Base-by-base conservation (phyloP, 2,888 invertebrate species). In the Digitonthophagus gazella region DNA sequence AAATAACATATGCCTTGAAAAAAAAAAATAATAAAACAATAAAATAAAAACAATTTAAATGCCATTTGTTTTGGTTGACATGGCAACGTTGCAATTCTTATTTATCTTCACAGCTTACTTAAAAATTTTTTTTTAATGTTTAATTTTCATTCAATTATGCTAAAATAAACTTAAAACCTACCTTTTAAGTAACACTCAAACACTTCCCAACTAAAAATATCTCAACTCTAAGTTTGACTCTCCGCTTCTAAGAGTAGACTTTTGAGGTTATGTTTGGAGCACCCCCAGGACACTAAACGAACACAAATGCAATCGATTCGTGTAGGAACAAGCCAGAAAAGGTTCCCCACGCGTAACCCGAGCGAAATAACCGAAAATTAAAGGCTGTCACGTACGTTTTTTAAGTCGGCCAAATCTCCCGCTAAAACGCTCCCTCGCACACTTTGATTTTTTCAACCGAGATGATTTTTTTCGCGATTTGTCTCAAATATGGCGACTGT, bases 401-500 rank as follows among this genome's bases (percentile, higher is more conserved):
- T 58, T 65, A 71, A 71, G 72, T 72, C 69, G 65, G 61, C 67
- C 69, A 68, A 72, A 69, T 70, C 65, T 69, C 65, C 70, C 70
- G 70, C 69, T 70, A 68, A 71, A 71, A 69, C 72, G 68, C 67
- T 65, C 20, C 61, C 64, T 67, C 55, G 55, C 61, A 65, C 55
- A 11, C 66, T 55, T 19, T 61, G 16, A 65, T 28, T 67, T 69
- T 57, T 69, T 71, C 67, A 64, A 64, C 69, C 22, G 67, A 64
- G 66, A 68, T 68, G 65, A 68, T 70, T 71, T 80, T 80, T 81
- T 80, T 79, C 76, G 77, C 75, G 78, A 77, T 76, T 79, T 81
- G 79, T 77, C 78, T 78, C 82, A 83, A 84, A 84, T 79, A 84
- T 84, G 84, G 84, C 84, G 83, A 81, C 83, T 76, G 73, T 72